Evolutionary conservation across 1,140 invertebrate genomes (phyloP).

Genomic region (Drosophila guanche): DNA sequence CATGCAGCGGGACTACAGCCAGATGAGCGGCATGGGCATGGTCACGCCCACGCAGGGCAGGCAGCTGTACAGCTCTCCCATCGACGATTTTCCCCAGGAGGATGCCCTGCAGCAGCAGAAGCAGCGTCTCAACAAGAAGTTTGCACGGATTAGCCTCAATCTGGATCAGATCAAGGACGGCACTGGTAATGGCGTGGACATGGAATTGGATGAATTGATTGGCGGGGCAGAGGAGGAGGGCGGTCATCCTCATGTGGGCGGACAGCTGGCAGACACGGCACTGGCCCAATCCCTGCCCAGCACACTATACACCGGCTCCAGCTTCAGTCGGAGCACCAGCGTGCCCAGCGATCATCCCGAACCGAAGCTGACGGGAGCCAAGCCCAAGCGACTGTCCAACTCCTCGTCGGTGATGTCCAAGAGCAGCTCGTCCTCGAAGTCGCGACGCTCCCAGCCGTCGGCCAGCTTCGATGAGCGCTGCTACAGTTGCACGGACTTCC

Average conservation of each 20-base stretch:
- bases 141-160: conserved; percentile 72
- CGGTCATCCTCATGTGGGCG: conserved; percentile 3
- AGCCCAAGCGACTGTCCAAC: conserved; percentile 71
- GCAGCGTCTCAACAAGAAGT: conserved; percentile 67
- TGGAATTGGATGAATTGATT: conserved; percentile 44
- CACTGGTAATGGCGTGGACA: conserved; percentile 24
- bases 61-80: conserved; percentile 73
- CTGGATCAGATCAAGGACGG: conserved; percentile 77
- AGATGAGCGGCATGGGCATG: conserved; percentile 53
- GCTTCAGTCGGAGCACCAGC: conserved; percentile 65
- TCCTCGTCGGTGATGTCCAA: conserved; percentile 74
- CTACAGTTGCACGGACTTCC: conserved; percentile 77
- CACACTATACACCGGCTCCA: conserved; percentile 46
- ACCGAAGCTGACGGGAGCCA: conserved; percentile 74
- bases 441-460: conserved; percentile 61
- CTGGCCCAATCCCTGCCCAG: conserved; percentile 70
- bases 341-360: conserved; percentile 52
- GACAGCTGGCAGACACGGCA: conserved; percentile 1
- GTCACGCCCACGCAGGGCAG: conserved; percentile 41
- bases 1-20: conserved; percentile 74
- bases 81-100: conserved; percentile 67
- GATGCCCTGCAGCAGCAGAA: conserved; percentile 62
- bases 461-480: conserved; percentile 75
- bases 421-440: conserved; percentile 65
- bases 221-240: conserved; percentile 16